Conservation (phyloP, 2,888 invertebrate genomes). For the Lapara coniferarum region DNA sequence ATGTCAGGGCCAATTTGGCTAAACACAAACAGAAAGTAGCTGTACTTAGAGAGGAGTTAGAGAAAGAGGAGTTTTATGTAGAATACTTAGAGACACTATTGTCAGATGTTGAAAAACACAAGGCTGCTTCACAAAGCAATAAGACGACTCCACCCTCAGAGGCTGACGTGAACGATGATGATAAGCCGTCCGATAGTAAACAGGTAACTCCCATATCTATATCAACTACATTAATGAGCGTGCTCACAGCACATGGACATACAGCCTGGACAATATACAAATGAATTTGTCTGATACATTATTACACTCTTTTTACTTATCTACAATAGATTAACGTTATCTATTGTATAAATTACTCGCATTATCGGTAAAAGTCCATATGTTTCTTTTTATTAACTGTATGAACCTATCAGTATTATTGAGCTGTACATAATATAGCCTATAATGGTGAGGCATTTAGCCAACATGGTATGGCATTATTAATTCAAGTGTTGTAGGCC, state of each 20-base stretch:
- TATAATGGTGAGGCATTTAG: background rate
- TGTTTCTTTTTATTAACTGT: constrained; percentile 2
- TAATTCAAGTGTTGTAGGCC: background rate
- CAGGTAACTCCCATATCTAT: constrained; percentile 58
- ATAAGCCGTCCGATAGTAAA: constrained; percentile 77
- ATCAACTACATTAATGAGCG: background rate
- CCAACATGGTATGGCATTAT: background rate
- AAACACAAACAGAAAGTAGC: constrained; percentile 94
- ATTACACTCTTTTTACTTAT: constrained; percentile 36
- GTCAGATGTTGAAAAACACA: constrained; percentile 93
- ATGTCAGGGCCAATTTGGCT: constrained; percentile 94
- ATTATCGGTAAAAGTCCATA: constrained; percentile 32
- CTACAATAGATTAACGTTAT: constrained; percentile 39
- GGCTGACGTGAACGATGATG: constrained; percentile 74
- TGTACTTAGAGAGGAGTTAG: constrained; percentile 91
- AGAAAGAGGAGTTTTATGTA: constrained; percentile 95
- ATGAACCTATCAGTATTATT: constrained; percentile 5
- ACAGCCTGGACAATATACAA: background rate
- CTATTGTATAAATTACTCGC: constrained; percentile 29
- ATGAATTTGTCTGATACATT: background rate
- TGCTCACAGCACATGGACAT: too few species aligned
- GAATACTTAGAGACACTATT: constrained; percentile 93
- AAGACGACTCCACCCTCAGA: constrained; percentile 79
- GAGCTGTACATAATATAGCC: background rate
- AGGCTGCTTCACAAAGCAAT: constrained; percentile 80